A percentile compares a stretch with the other conserved stretches of the same genome.
Conservation (phyloP, 2,797 vertebrate species). For the Aeoliscus strigatus region DNA sequence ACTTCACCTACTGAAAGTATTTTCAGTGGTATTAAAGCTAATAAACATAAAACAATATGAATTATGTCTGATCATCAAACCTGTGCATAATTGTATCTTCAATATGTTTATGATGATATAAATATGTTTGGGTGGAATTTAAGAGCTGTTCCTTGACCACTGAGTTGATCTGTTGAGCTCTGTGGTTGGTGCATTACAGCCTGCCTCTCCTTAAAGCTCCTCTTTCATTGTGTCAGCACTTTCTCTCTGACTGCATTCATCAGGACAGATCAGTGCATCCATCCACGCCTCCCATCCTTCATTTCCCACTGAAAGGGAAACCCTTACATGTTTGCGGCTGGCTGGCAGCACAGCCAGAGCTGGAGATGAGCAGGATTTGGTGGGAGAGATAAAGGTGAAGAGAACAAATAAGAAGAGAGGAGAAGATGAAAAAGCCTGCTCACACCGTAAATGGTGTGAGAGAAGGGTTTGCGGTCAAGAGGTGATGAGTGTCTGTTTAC, state of each 20-base stretch:
- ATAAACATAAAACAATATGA: too few species aligned
- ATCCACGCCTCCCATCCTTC: conserved; percentile 53
- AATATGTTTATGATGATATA: neutral
- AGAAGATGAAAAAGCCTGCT: conserved; percentile 23
- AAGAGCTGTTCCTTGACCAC: conserved; percentile 17
- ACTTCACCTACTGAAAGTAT: too few species aligned
- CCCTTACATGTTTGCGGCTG: conserved; percentile 59
- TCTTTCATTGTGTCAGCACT: conserved; percentile 63
- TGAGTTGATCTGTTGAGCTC: conserved; percentile 34
- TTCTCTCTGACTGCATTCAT: conserved; percentile 70
- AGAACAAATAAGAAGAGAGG: conserved; percentile 27
- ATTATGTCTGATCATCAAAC: too few species aligned
- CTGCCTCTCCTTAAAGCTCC: conserved; percentile 39
- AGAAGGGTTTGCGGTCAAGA: conserved; percentile 34
- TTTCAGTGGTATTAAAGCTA: too few species aligned
- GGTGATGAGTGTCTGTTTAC: conserved; percentile 45
- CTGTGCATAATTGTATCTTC: too few species aligned
- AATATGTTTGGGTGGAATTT: conserved; percentile 1
- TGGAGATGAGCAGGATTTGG: conserved; percentile 58
- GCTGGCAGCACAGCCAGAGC: conserved; percentile 62
- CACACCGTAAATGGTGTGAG: conserved; percentile 54
- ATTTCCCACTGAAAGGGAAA: conserved; percentile 67
- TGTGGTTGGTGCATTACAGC: conserved; percentile 52
- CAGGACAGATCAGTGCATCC: conserved; percentile 72
- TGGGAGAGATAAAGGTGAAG: conserved; percentile 40